Percentiles rank a stretch among this genome's conserved stretches.
Conservation (phyloP, 1,140 invertebrate genomes). For the Drosophila melanica region DNA sequence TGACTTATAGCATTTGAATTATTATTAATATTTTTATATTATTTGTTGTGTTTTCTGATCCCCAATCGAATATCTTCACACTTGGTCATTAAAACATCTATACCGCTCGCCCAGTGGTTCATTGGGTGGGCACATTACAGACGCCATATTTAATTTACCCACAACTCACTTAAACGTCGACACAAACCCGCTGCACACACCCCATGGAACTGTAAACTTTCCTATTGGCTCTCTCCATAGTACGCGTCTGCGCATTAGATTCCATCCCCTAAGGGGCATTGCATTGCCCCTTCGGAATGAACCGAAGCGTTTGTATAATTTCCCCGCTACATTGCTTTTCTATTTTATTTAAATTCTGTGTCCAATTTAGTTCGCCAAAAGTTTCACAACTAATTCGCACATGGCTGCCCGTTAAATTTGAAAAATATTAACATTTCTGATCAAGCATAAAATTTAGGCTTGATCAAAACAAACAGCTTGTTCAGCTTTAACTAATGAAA, state of each 20-base stretch:
- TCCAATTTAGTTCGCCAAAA: background rate
- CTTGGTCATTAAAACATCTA: constrained; percentile 20
- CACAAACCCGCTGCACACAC: constrained; percentile 27
- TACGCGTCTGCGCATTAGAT: constrained; percentile 60
- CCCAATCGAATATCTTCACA: constrained; percentile 17
- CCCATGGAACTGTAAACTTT: constrained; percentile 43
- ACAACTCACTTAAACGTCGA: constrained; percentile 47
- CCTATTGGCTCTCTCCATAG: constrained; percentile 65
- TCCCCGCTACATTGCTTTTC: background rate
- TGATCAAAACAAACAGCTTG: no score
- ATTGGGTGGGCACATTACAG: constrained; percentile 47
- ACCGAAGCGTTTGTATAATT: background rate
- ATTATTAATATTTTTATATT: background rate
- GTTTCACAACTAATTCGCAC: background rate
- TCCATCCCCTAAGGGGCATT: constrained; percentile 49
- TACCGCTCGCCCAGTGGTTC: constrained; percentile 2
- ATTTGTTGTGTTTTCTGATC: constrained; percentile 1
- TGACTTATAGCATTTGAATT: background rate
- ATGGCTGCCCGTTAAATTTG: no score
- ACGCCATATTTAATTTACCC: constrained; percentile 73
- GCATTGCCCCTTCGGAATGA: constrained; percentile 21
- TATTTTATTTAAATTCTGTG: constrained; percentile 1
- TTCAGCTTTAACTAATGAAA: no score
- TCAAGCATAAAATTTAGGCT: no score
- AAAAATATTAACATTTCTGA: no score